These are phyloP conservation scores for Lichenostomus cassidix DNA, from an alignment of 2,113 vertebrate genomes.

Conservation along the genomic window DNA sequence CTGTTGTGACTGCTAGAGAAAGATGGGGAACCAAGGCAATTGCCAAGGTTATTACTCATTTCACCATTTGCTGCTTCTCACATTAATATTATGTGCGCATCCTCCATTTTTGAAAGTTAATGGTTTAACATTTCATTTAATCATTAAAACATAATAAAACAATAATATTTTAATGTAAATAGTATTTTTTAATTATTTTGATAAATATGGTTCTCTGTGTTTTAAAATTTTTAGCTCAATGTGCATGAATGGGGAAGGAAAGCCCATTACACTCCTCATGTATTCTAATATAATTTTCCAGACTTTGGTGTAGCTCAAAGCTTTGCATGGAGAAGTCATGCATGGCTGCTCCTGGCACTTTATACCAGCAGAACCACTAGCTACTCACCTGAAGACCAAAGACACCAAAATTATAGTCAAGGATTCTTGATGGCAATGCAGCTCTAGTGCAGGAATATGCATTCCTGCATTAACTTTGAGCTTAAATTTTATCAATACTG, in stretches of 20 bases:
- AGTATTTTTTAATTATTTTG: not conserved
- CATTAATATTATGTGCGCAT: not conserved
- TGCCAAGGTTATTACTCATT: not conserved
- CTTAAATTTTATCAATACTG: not conserved
- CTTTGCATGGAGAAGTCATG: not conserved
- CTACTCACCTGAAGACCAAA: not conserved
- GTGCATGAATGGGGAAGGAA: not conserved
- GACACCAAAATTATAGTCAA: not conserved
- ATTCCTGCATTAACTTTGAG: not conserved
- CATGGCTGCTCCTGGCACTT: not conserved
- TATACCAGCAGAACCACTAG: not conserved
- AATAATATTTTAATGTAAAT: not conserved
- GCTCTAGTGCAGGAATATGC: not conserved
- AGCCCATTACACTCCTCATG: rapidly evolving
- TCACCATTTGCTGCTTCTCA: not conserved
- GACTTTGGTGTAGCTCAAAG: not conserved
- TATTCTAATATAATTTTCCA: not conserved
- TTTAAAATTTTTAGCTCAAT: not conserved
- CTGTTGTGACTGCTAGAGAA: not conserved
- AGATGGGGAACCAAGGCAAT: not conserved
- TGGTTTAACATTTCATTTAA: not conserved
- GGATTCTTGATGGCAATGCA: not conserved
- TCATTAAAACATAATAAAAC: not conserved
- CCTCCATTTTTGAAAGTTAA: not conserved
- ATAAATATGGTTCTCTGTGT: not conserved